Conservation (phyloP, 2,888 invertebrate genomes). For the Cepaea hortensis region DNA sequence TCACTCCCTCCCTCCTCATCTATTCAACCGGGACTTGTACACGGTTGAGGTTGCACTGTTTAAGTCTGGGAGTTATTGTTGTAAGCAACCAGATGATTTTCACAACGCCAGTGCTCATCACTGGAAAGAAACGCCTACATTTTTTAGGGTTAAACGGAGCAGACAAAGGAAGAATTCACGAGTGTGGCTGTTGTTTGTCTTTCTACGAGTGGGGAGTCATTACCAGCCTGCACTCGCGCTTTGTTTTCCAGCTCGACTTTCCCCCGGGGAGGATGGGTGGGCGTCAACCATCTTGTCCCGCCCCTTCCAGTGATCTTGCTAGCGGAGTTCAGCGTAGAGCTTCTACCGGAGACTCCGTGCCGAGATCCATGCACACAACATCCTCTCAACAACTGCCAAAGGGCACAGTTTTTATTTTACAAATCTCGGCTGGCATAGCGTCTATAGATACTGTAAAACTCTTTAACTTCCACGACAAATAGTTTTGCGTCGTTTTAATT, state of each 20-base stretch:
- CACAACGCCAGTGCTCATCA: background rate
- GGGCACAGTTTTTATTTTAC: background rate
- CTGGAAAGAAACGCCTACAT: slow-evolving; percentile 21
- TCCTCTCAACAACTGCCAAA: background rate
- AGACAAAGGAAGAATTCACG: background rate
- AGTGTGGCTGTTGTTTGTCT: slow-evolving; percentile 1
- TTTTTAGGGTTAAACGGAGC: slow-evolving; percentile 8
- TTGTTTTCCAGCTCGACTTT: slow-evolving; percentile 3
- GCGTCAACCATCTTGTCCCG: slow-evolving; percentile 14
- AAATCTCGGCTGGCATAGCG: background rate
- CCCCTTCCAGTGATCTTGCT: slow-evolving; percentile 1
- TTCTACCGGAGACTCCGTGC: background rate
- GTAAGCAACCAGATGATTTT: background rate
- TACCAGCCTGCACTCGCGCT: background rate
- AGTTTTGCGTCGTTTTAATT: too few species aligned
- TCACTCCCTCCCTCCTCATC: background rate
- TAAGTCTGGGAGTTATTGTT: background rate
- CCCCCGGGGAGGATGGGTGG: background rate
- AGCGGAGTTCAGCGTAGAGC: background rate
- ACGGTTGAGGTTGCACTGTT: background rate
- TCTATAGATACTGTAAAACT: slow-evolving; percentile 5
- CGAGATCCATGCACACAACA: background rate
- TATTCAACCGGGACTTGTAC: background rate
- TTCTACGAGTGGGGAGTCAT: background rate
- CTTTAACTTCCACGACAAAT: background rate